Base-by-base conservation (phyloP, 2,888 invertebrate species). In the Pandemis heparana region DNA sequence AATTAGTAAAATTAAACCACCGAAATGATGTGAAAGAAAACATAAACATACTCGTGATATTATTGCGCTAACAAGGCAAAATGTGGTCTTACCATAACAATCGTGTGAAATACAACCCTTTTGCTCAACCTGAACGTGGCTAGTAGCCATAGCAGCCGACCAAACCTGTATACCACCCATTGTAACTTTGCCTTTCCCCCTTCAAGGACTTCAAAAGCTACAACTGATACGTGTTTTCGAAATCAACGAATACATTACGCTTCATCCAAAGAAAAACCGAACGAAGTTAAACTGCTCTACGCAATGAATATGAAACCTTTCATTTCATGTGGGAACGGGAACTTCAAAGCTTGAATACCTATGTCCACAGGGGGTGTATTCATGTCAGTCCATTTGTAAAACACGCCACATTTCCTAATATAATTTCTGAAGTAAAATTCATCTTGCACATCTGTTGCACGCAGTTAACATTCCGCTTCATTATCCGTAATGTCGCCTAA, bases 371-470 rank as follows among this genome's bases (percentile, higher is more conserved):
- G 4, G 41, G 62, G 18, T 1, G 41, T 41, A 56, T 60, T 60
- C 60, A 60, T 60, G 60, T 41, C 62, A 41, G 41, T 41, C 18
- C 62, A 62, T 62, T 62, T 62, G 62, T 62, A 62, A 41, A 46
- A 59, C 67, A 67, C 43, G 67, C 46, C 67, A 43, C 59, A 41
- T 32, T 66, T 18, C 67, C 67, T 62, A 62, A 62, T 41, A 43
- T 43, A 6, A 67, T 46, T 67, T 59, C 59, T 14, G 32, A 56
- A 56, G 59, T 16, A 46, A 18, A 18, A 46, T 68, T 61, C 68
- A 61, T 68, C 60, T 46, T 68, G 60, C 60, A 39, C 67, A 59
- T 60, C 38, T 68, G 68, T 61, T 68, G 68, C 60, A 46, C 59
- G 23, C 56, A 10, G 56, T 59, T 41, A 59, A 67, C 32, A 53